These are phyloP conservation scores for Ooceraea biroi DNA, from an alignment of 1,140 invertebrate species.

Conservation along the genomic window DNA sequence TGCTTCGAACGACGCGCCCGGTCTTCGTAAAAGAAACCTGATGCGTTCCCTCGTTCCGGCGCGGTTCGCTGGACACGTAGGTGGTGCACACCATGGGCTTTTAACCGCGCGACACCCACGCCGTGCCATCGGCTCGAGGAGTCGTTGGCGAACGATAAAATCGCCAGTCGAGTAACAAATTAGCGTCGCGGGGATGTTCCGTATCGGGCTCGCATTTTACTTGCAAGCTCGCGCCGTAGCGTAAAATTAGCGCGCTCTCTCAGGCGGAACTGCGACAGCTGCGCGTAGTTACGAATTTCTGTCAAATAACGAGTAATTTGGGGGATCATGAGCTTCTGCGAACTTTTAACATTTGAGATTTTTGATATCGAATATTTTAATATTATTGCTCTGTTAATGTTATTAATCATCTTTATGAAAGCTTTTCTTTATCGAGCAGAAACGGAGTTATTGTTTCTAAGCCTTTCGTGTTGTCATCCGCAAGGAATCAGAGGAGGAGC, in stretches of 20 bases:
- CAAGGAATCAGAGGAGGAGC: neutral
- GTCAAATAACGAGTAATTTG: neutral
- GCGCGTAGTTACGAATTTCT: neutral
- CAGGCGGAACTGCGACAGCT: neutral
- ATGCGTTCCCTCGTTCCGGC: neutral
- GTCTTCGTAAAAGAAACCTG: conserved; percentile 12
- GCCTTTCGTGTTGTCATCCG: neutral
- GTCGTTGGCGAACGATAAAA: conserved; percentile 13
- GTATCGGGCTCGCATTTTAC: conserved; percentile 16
- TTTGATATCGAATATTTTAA: neutral
- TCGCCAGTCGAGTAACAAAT: conserved; percentile 6
- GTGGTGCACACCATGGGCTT: conserved; percentile 12
- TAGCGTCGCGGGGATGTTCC: conserved; percentile 13
- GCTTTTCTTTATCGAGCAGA: neutral
- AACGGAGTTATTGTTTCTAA: neutral
- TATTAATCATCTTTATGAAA: neutral
- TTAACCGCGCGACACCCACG: conserved; percentile 9
- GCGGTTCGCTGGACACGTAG: neutral
- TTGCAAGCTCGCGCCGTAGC: neutral
- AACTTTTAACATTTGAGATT: neutral
- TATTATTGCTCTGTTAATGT: neutral
- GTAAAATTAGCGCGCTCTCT: conserved; percentile 21
- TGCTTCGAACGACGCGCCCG: neutral
- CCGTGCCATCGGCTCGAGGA: neutral
- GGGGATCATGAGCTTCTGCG: no score